Conservation (phyloP, 2,113 vertebrate genomes). For the Rhineura floridana region DNA sequence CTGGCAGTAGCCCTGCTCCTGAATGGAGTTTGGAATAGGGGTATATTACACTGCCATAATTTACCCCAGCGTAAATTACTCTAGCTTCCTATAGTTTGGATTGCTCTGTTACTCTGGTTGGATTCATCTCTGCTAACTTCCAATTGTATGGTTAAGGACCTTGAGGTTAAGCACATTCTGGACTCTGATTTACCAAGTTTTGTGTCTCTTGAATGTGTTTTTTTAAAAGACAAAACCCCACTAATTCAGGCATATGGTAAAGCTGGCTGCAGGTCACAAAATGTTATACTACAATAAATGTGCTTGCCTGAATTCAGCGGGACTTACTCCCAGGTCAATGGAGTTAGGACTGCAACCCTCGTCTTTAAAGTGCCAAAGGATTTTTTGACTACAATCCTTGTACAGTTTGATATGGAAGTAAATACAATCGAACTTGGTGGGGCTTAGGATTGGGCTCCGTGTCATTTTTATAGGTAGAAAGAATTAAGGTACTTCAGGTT, state of each 20-base stretch:
- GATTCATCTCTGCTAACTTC: not conserved
- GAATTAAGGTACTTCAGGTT: constrained; percentile 13
- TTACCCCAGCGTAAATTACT: no score
- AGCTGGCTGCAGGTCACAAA: not conserved
- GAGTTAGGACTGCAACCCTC: not conserved
- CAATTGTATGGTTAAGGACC: not conserved
- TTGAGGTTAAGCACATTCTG: not conserved
- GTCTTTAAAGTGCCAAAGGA: not conserved
- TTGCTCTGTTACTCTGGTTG: not conserved
- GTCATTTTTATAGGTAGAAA: constrained; percentile 12
- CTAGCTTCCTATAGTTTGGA: no score
- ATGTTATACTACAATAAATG: not conserved
- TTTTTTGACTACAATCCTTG: not conserved
- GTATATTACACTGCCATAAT: no score
- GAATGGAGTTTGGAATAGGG: no score
- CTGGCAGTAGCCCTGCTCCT: no score
- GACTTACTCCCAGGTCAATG: no score
- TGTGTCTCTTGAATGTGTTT: not conserved
- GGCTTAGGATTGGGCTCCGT: not conserved
- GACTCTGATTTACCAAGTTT: not conserved
- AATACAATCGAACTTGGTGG: not conserved
- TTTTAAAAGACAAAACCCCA: no score
- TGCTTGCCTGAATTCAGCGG: not conserved
- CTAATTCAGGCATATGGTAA: no score
- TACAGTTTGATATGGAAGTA: not conserved